Evolutionary conservation across 2,113 vertebrate species (phyloP).

Genomic region (Pseudopodoces humilis): DNA sequence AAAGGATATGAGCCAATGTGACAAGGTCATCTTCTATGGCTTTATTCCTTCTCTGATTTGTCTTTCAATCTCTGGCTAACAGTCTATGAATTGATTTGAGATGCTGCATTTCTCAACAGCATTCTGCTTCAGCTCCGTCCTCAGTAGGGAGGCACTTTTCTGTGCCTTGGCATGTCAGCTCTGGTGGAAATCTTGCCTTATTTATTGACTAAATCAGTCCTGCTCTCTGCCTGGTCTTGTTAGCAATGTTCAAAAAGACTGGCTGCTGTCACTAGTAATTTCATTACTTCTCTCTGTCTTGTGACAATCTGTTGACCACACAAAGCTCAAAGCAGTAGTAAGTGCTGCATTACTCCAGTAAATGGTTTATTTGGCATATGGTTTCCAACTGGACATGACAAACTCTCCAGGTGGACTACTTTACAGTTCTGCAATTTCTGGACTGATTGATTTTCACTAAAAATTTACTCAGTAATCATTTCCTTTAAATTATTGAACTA

Average conservation of each 20-base stretch:
- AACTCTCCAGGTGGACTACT: neutral
- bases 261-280: neutral
- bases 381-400: neutral
- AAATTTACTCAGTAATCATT: neutral
- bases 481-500: neutral
- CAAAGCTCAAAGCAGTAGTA: neutral
- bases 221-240: neutral
- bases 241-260: neutral
- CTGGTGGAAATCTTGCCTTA: neutral
- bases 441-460: neutral
- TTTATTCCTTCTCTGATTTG: neutral
- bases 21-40: neutral
- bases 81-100: neutral
- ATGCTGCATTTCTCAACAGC: neutral
- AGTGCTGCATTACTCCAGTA: neutral
- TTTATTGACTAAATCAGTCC: slow-evolving; percentile 1
- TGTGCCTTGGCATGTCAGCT: neutral
- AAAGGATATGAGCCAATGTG: neutral
- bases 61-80: neutral
- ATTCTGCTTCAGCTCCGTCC: neutral
- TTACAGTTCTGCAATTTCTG: neutral
- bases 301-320: neutral
- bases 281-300: neutral
- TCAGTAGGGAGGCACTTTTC: neutral
- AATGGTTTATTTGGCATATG: neutral